Percentiles rank a stretch among this genome's conserved stretches.
Evolutionary conservation across 2,888 invertebrate genomes (phyloP).

Genomic region (Microplitis manilae): DNA sequence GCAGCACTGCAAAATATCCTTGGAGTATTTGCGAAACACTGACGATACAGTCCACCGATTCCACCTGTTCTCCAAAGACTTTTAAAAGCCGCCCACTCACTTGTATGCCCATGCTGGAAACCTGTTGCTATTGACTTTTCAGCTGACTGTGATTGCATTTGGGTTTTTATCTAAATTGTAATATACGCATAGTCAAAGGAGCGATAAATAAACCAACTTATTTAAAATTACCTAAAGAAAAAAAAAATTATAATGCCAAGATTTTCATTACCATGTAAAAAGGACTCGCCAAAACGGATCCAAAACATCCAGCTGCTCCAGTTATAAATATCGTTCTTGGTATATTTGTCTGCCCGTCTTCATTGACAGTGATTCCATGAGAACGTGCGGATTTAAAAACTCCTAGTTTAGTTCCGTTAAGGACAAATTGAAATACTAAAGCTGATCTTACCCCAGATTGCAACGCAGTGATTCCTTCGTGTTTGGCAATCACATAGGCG

Average conservation of each 20-base stretch:
- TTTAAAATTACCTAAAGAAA: neutral
- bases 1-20: conserved; percentile 86
- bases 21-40: conserved; percentile 82
- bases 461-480: conserved; percentile 85
- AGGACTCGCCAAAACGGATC: conserved; percentile 87
- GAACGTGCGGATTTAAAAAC: conserved; percentile 71
- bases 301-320: conserved; percentile 84
- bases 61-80: conserved; percentile 75
- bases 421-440: conserved; percentile 87
- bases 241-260: neutral
- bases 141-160: conserved; percentile 83
- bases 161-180: conserved; percentile 80
- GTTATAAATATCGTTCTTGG: conserved; percentile 80
- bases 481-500: conserved; percentile 82
- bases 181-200: no score
- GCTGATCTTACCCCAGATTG: conserved; percentile 90
- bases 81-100: conserved; percentile 78
- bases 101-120: conserved; percentile 84
- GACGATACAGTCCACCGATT: conserved; percentile 83
- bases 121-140: conserved; percentile 87
- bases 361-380: conserved; percentile 73
- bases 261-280: conserved; percentile 81
- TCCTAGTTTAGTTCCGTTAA: conserved; percentile 86
- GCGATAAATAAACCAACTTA: neutral
- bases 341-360: conserved; percentile 79